These are phyloP conservation scores for Steromphala cineraria DNA, from an alignment of 2,888 invertebrate species.

Conservation along the genomic window DNA sequence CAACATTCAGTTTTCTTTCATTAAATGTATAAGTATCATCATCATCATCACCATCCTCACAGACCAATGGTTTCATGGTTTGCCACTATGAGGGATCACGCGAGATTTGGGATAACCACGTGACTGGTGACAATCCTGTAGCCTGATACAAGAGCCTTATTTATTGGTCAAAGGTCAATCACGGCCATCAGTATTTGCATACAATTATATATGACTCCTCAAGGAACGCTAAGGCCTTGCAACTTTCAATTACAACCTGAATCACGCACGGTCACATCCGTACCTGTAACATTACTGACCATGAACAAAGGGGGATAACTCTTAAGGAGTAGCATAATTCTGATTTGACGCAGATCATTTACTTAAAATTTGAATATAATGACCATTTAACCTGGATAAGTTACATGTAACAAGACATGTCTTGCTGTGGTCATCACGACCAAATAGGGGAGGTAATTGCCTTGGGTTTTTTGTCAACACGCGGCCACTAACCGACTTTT, in stretches of 20 bases:
- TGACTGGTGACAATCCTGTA: no score
- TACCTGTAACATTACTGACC: neutral
- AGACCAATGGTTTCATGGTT: no score
- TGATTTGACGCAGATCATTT: neutral
- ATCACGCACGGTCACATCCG: neutral
- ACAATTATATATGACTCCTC: neutral
- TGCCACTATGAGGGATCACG: no score
- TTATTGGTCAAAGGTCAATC: neutral
- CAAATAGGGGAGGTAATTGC: neutral
- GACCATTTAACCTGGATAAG: neutral
- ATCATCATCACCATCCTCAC: no score
- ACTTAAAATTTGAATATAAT: neutral
- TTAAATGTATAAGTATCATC: no score
- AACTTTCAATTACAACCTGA: neutral
- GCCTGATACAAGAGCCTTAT: neutral
- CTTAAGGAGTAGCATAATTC: neutral
- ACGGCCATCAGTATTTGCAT: conserved; percentile 3
- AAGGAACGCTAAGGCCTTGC: neutral
- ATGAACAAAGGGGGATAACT: neutral
- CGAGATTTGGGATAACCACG: no score
- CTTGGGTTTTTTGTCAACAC: neutral
- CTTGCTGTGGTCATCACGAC: neutral
- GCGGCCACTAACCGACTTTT: no score
- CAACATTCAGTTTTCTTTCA: no score
- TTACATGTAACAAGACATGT: neutral